A percentile compares a stretch with the other conserved stretches of the same genome.
Conservation (phyloP, 2,113 vertebrate species). For the Dryoscopus gambensis region DNA sequence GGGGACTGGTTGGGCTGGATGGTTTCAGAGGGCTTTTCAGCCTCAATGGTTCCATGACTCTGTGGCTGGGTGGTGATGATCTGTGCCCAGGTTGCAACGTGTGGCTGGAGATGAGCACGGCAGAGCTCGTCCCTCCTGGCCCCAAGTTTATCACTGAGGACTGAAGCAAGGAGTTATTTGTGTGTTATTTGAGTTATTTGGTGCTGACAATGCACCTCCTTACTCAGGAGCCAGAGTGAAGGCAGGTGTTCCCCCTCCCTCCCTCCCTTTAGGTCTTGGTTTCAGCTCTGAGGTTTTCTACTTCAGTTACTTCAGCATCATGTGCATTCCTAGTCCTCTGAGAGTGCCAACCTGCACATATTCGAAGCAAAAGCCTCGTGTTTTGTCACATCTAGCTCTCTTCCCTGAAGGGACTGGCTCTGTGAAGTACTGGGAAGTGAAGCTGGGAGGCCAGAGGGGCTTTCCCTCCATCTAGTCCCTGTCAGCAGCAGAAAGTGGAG, state of each 20-base stretch:
- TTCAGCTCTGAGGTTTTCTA: neutral
- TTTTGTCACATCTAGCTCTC: neutral
- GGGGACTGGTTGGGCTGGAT: neutral
- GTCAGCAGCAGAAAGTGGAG: neutral
- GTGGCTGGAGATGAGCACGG: fast-evolving
- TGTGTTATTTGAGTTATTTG: too few relatives aligned
- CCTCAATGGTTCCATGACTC: neutral
- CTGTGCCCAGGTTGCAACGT: fast-evolving
- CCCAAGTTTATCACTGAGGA: neutral
- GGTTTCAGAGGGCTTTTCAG: neutral
- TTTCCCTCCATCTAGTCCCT: neutral
- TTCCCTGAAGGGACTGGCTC: neutral
- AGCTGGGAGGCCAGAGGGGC: neutral
- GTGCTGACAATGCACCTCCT: neutral
- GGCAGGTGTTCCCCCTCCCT: fast-evolving
- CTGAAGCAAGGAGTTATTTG: neutral
- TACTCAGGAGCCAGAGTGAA: neutral
- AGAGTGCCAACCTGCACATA: neutral
- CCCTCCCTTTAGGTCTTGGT: neutral
- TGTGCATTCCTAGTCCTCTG: neutral
- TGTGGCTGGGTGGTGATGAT: neutral
- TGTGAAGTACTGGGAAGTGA: neutral
- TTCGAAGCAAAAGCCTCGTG: fast-evolving
- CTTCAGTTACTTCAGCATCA: neutral
- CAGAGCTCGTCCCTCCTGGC: neutral